Evolutionary conservation across 1,140 invertebrate genomes (phyloP), one percentile per base, ranked within the genome.

Genomic region (Mycetomoellerius zeteki): DNA sequence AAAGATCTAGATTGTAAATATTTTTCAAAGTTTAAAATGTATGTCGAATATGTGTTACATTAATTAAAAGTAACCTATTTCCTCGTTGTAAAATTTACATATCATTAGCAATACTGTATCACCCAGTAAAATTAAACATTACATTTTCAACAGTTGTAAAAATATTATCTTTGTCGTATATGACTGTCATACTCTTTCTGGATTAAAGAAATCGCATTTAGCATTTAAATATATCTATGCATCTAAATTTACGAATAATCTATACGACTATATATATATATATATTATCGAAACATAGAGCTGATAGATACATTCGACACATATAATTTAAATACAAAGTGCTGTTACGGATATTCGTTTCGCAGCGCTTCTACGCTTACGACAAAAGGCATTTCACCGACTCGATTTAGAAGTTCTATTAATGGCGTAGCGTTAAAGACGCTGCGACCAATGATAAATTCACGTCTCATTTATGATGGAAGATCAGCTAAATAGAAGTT

Each of bases 371-470:
- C 33, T 73, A 73, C 16, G 64, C 47, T 47, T 73, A 47, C 27
- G 37, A 73, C 24, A 75, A 84, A 75, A 62, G 69, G 30, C 54
- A 84, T 73, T 84, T 73, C 24, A 24, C 14, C 24, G 56, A 50
- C 69, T 75, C n/a, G 58, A 84, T 58, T 84, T 84, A 47, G 80
- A 75, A 50, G 37, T 84, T 73, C 69, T 82, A 82, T 84, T 73
- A 73, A 75, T 60, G 69, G 80, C 33, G n/a, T 7, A 54, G 54
- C n/a, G 67, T 75, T 71, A 75, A 60, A 62, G 69, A 62, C 19
- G 37, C 7, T 33, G n/a, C 24, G 24, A 50, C 54, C 54, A 30
- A 60, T 65, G 33, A 82, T 47, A 73, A 82, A 84, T 84, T 73
- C 80, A 75, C 56, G 43, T 62, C 69, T 62, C 37, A 75, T 75